Base-by-base conservation (phyloP, 1,140 invertebrate genomes). In the Heliconius congener region DNA sequence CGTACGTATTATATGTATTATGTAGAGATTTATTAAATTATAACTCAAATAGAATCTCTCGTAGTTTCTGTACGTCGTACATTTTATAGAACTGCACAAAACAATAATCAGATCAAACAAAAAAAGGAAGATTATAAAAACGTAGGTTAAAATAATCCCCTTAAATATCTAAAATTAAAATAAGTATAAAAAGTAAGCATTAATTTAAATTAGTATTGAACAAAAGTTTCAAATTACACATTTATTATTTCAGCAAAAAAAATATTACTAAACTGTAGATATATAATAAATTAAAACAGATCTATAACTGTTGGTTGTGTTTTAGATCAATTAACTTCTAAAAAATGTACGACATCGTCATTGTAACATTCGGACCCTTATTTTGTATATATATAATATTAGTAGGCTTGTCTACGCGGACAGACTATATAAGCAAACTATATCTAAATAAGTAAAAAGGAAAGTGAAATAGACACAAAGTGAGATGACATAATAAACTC, bases 1-100 rank as follows among this genome's bases (percentile, higher is more conserved):
- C 37, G 71, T 39, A 72, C 37, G 37, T 39, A 72, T 39, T 71
- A 39, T 71, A 37, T 71, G 30, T 71, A 39, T 71, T 71, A 34
- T 72, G 71, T 72, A 72, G 34, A 39, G 13, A 72, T 72, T 72
- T 72, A 5, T 19, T 4, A 16, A 66, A 30, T 66, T 3, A 30
- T 66, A 66, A 30, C 60, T 66, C 60, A 66, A 66, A 27, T 66
- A 66, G 60, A 66, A 66, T 66, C 27, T 66, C 2, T 66, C 60
- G 16, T 30, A 16, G 16, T 46, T 30, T 23, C 11, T 27, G 3
- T 66, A 30, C 27, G 60, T 66, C 60, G 60, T 16, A 30, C 27
- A 27, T 27, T 66, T 30, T 66, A 9, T 66, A 66, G 23, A 66
- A 66, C 3, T 30, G 13, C 13, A 3, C n/a, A n/a, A 23, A 55